Percentiles rank a stretch among this genome's conserved stretches.
These are phyloP conservation scores for Tineola bisselliella DNA, from an alignment of 2,888 invertebrate species.

Conservation along the genomic window DNA sequence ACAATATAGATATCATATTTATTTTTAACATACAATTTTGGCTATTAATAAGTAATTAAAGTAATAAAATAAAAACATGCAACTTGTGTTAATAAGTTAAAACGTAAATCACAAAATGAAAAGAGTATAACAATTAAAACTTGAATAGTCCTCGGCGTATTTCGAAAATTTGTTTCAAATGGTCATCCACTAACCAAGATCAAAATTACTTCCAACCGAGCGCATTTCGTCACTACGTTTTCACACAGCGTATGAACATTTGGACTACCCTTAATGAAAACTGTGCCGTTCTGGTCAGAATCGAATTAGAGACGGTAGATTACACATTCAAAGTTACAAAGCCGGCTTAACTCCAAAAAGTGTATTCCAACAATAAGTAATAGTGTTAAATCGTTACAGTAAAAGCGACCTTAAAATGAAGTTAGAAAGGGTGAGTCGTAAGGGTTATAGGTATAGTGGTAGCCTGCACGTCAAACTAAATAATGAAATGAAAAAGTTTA, in stretches of 20 bases:
- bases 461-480: too few relatives aligned
- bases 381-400: neutral
- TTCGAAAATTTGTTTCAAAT: neutral
- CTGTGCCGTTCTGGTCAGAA: neutral
- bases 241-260: neutral
- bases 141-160: too few relatives aligned
- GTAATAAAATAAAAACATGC: too few relatives aligned
- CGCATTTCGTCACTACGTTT: neutral
- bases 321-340: conserved; percentile 4
- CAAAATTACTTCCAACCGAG: neutral
- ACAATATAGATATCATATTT: too few relatives aligned
- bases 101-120: too few relatives aligned
- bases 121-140: too few relatives aligned
- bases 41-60: too few relatives aligned
- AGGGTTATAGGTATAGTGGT: too few relatives aligned
- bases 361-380: neutral
- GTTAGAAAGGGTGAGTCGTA: too few relatives aligned
- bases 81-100: too few relatives aligned
- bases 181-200: neutral
- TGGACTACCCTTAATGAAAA: neutral
- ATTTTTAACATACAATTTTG: too few relatives aligned
- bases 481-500: too few relatives aligned
- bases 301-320: conserved; percentile 5
- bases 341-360: neutral
- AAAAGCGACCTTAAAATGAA: neutral